Evolutionary conservation across 2,888 invertebrate genomes (phyloP).

Genomic region (Mesochorus sp.): DNA sequence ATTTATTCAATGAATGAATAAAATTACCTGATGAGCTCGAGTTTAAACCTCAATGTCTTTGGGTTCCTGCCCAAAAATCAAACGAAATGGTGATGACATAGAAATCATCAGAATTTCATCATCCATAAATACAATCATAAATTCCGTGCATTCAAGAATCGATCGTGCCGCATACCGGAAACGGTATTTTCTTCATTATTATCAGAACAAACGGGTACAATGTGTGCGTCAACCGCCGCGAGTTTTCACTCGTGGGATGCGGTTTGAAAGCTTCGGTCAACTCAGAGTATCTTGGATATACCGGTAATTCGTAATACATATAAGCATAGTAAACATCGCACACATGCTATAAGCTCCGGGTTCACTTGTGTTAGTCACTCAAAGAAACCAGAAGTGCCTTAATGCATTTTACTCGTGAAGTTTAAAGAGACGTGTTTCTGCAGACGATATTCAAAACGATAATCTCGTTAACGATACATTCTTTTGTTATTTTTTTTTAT

Average conservation of each 20-base stretch:
- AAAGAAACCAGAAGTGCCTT: constrained; percentile 6
- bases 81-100: background rate
- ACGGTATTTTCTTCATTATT: constrained; percentile 15
- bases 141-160: constrained; percentile 8
- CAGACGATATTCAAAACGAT: no score
- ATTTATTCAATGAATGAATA: no score
- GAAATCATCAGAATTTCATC: background rate
- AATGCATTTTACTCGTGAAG: constrained; percentile 25
- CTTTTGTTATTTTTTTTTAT: no score
- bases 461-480: no score
- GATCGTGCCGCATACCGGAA: background rate
- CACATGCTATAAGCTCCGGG: constrained; percentile 11
- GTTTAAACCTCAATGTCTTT: no score
- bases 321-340: background rate
- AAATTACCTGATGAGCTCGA: no score
- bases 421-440: background rate
- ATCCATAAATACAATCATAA: background rate
- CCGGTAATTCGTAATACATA: constrained; percentile 23
- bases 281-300: constrained; percentile 3
- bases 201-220: background rate
- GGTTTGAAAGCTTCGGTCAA: constrained; percentile 46
- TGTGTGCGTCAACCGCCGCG: background rate
- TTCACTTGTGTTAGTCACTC: constrained; percentile 34
- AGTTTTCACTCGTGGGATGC: constrained; percentile 51
- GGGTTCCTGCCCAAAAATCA: no score